A percentile compares a stretch with the other conserved stretches of the same genome.
Evolutionary conservation across 2,113 vertebrate genomes (phyloP).

Genomic region (Pangasianodon hypophthalmus): DNA sequence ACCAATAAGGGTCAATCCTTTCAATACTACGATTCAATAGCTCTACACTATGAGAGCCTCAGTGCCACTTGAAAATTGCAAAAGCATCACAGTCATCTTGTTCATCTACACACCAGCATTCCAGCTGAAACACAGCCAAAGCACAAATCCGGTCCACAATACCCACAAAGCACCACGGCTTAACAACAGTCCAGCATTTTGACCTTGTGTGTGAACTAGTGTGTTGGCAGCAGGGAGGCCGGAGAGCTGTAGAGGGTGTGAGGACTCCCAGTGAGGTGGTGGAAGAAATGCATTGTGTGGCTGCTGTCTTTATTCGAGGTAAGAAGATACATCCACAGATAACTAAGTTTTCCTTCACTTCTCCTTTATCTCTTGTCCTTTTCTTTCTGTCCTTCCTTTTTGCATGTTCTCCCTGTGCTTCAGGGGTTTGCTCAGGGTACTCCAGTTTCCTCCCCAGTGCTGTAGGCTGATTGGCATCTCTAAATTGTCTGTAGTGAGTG

Average conservation of each 20-base stretch:
- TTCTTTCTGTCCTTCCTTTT: not conserved
- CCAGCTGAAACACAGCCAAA: not conserved
- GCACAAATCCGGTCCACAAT: not conserved
- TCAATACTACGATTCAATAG: not conserved
- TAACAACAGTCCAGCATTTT: not conserved
- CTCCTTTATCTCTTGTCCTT: not conserved
- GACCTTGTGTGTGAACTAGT: not conserved
- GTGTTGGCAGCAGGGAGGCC: not conserved
- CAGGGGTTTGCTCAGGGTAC: too few relatives aligned
- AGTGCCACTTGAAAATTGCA: not conserved
- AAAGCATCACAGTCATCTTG: not conserved
- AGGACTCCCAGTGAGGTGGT: not conserved
- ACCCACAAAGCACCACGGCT: not conserved
- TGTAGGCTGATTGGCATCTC: too few relatives aligned
- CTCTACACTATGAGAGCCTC: not conserved
- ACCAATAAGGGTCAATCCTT: conserved; percentile 18
- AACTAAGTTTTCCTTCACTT: not conserved
- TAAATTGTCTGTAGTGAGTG: too few relatives aligned
- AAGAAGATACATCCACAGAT: not conserved
- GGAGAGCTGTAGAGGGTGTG: not conserved
- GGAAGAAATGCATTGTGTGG: not conserved
- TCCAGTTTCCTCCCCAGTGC: too few relatives aligned
- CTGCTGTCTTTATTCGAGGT: not conserved
- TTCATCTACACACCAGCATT: not conserved
- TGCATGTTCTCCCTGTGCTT: too few relatives aligned